Conservation (phyloP, 1,140 invertebrate genomes). For the Vanessa atalanta region DNA sequence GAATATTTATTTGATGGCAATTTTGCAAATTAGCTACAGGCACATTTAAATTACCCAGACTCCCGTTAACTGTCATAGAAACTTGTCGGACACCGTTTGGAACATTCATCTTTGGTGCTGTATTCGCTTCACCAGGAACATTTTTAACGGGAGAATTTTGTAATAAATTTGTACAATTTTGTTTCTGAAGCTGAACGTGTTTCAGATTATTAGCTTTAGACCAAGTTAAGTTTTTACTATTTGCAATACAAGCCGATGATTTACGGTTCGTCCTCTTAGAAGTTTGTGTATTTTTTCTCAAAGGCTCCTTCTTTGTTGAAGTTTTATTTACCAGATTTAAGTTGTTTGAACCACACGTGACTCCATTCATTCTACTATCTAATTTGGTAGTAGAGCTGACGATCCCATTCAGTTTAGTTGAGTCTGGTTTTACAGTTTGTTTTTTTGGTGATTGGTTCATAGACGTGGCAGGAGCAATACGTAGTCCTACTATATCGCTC, state of each 20-base stretch:
- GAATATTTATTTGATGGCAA: slow-evolving; percentile 70
- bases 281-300: slow-evolving; percentile 53
- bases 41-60: slow-evolving; percentile 63
- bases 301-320: slow-evolving; percentile 56
- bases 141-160: slow-evolving; percentile 48
- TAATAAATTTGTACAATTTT: slow-evolving; percentile 65
- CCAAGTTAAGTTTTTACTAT: slow-evolving; percentile 77
- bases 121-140: slow-evolving; percentile 54
- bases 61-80: slow-evolving; percentile 69
- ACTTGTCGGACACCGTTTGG: slow-evolving; percentile 70
- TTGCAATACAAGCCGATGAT: slow-evolving; percentile 75
- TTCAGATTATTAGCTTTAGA: slow-evolving; percentile 76
- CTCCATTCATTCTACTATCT: slow-evolving; percentile 74
- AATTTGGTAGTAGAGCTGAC: slow-evolving; percentile 73
- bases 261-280: slow-evolving; percentile 71
- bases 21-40: slow-evolving; percentile 71
- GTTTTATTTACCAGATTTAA: slow-evolving; percentile 32
- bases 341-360: slow-evolving; percentile 25
- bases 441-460: slow-evolving; percentile 58
- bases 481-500: slow-evolving; percentile 50
- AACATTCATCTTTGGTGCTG: slow-evolving; percentile 67
- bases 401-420: slow-evolving; percentile 57
- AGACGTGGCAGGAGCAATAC: slow-evolving; percentile 57
- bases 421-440: slow-evolving; percentile 49
- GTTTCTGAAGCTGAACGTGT: slow-evolving; percentile 72